Base-by-base conservation (phyloP, 2,888 invertebrate species). In the Machimus rusticus region DNA sequence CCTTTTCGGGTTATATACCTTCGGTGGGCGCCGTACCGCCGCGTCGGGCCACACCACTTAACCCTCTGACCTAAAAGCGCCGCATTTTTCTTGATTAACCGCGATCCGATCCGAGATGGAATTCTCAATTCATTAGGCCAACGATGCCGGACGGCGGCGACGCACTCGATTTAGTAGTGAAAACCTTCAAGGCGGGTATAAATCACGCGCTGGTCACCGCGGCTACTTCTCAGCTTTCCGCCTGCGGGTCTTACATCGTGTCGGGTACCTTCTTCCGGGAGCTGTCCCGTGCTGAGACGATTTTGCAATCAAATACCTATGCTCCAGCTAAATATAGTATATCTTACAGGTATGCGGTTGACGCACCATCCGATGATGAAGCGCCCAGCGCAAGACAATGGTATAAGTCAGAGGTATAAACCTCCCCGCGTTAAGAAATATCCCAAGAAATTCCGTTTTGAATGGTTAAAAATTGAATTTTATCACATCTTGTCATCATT, bases 61-160 rank as follows among this genome's bases (percentile, higher is more conserved):
- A 76, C 76, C 76, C 76, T 28, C 34, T 76, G 76, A 76, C 76
- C 31, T 6, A 16, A 76, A 76, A 37, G 76, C 76, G 19, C 8
- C 76, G 37, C 76, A n/a, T 76, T 76, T 76, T 76, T 37, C 76
- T 76, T 76, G 76, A 76, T 76, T 76, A 76, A 76, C 76, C 37
- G 66, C 66, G 43, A 46, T 19, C 66, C 28, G 23, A 51, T 51
- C 66, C n/a, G 34, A 34, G 76, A 16, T 66, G 66, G 23, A 23
- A 19, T 66, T 66, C 28, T 66, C 66, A 23, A 66, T 66, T 66
- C 66, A 66, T 66, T 66, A 66, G 66, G 1, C 23, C 9, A 28
- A 66, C 28, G 43, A 23, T 76, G 23, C 28, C 37, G 76, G 34
- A 16, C 76, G 8, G 37, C 37, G 76, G 43, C 43, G 43, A 14